Evolutionary conservation across 2,113 vertebrate species (phyloP), one percentile per base, ranked within the genome.

Genomic region (Urocitellus parryii): DNA sequence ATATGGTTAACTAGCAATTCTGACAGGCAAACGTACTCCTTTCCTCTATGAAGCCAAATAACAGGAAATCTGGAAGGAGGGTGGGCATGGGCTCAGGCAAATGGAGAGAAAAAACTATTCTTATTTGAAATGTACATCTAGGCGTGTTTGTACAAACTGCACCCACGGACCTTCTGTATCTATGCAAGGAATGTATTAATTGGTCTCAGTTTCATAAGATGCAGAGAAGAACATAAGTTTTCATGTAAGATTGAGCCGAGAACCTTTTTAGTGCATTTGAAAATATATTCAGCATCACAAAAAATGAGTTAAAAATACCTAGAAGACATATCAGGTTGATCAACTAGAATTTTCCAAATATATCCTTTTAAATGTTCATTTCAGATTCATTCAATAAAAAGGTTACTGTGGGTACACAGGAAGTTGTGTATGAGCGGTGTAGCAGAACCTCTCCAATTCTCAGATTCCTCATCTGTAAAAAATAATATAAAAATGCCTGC

Each of bases 41-140:
- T 95, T 94, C 91, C 42, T 96, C 78, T 84, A 77, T 53, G 48
- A 92, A 95, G 74, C 68, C 94, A 90, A 94, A 83, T 96, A 96
- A 95, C 90, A 95, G 85, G 91, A 96, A 98, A 96, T 97, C 94
- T 97, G 94, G 93, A 94, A 96, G 63, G 67, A 96, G 58, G 56
- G 7, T 95, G 51, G 78, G 74, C 81, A 94, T 85, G 58, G 87
- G 91, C 82, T 95, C 63, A 97, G 94, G 78, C 56, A 97, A 97
- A 94, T 94, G 58, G 42, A 94, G n/a, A 96, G 79, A 96, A 70
- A 95, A 92, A 95, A 96, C 82, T 97, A 95, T 93, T 96, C 86
- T 90, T 96, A 94, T 97, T 98, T 97, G 94, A 97, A 97, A 93
- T 96, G 92, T 97, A 93, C 95, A 98, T 96, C 96, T 95, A 97